A percentile compares a stretch with the other conserved stretches of the same genome.
Evolutionary conservation across 1,140 invertebrate genomes (phyloP).

Genomic region (Araneus ventricosus): DNA sequence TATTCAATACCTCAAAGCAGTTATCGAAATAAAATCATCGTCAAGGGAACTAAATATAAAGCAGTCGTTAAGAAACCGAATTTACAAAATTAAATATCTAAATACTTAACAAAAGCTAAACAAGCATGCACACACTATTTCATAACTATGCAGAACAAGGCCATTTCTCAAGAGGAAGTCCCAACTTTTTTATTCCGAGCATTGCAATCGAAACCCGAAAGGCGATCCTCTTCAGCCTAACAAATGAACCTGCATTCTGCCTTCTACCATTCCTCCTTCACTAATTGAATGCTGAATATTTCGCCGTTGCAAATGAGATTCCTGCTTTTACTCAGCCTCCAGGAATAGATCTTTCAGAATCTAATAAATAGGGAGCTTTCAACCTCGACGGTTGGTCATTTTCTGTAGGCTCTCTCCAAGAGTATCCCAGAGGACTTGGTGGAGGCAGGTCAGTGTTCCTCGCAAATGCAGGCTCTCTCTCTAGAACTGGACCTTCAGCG

Average conservation of each 20-base stretch:
- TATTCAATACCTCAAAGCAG: too few relatives aligned
- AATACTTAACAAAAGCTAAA: too few relatives aligned
- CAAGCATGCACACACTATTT: too few relatives aligned
- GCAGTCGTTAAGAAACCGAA: too few relatives aligned
- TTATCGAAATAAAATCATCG: too few relatives aligned
- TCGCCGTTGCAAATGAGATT: constrained; percentile 23
- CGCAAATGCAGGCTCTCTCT: not conserved
- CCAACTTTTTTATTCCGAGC: not conserved
- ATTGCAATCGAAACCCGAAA: not conserved
- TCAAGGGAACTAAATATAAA: too few relatives aligned
- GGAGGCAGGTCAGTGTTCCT: not conserved
- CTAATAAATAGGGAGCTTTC: constrained; percentile 9
- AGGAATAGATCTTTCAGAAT: constrained; percentile 33
- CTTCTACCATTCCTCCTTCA: not conserved
- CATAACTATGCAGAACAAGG: too few relatives aligned
- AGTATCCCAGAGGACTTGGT: not conserved
- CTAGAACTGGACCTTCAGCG: constrained; percentile 1
- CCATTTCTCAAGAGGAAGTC: not conserved
- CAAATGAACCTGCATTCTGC: not conserved
- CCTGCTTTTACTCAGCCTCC: not conserved
- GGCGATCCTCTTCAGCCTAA: not conserved
- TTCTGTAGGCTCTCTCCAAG: not conserved
- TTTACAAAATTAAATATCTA: too few relatives aligned
- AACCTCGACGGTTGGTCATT: constrained; percentile 1
- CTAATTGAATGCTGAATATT: constrained; percentile 31